Conservation (phyloP, 2,797 vertebrate genomes). For the Neostethus bicornis region DNA sequence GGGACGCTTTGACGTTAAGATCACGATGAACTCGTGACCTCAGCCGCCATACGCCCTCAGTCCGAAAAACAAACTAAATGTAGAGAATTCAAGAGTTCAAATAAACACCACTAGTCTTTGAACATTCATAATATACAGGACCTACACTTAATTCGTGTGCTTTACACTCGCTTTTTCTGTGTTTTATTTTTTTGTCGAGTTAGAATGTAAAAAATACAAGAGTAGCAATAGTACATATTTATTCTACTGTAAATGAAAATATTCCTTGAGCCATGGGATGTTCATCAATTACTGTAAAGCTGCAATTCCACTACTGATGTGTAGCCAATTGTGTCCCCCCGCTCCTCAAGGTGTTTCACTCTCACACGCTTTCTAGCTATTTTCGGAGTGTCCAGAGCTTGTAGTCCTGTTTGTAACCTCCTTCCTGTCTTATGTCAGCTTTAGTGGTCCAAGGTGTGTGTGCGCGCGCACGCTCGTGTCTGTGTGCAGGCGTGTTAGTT, state of each 20-base stretch:
- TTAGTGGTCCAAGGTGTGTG: conserved; percentile 92
- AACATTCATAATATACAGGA: conserved; percentile 99
- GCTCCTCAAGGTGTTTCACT: conserved; percentile 90
- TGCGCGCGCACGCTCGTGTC: conserved; percentile 47
- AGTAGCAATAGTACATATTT: conserved; percentile 99
- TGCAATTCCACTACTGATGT: conserved; percentile 97
- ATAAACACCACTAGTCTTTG: conserved; percentile 96
- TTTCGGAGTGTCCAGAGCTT: conserved; percentile 91
- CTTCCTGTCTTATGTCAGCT: conserved; percentile 91
- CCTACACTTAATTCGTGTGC: conserved; percentile 99
- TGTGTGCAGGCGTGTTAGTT: conserved; percentile 56
- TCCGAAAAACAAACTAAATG: conserved; percentile 76
- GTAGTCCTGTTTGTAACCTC: conserved; percentile 89
- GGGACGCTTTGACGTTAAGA: conserved; percentile 97
- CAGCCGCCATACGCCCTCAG: conserved; percentile 81
- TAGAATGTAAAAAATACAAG: conserved; percentile 98
- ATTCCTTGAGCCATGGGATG: conserved; percentile 98
- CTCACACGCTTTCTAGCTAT: conserved; percentile 89
- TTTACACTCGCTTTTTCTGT: conserved; percentile 99
- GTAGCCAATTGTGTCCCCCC: conserved; percentile 94
- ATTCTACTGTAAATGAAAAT: conserved; percentile 99
- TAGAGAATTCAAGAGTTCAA: conserved; percentile 74
- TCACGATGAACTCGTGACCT: conserved; percentile 91
- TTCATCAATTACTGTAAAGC: conserved; percentile 99
- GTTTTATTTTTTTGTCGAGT: conserved; percentile 93